Evolutionary conservation across 2,888 invertebrate genomes (phyloP), one percentile per base, ranked within the genome.

Genomic region (Archaeoteleia sp.): DNA sequence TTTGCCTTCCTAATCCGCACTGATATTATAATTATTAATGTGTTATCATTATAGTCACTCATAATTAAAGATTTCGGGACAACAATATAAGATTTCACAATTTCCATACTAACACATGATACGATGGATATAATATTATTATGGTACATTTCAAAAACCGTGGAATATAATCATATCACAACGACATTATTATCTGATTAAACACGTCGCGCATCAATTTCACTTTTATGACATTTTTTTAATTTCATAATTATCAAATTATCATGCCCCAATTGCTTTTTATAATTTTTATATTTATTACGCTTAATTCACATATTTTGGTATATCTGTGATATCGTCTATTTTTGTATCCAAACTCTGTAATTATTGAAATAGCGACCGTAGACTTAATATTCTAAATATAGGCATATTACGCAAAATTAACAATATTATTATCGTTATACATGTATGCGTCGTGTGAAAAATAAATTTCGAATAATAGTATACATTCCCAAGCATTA

Each of bases 381-480:
- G 45, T 51, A 55, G 63, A 63, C 39, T 51, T 63, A 57, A 45
- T 30, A 14, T 63, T 63, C 55, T 27, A 55, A 51, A 51, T 42
- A 10, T 45, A 63, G 39, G 54, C 42, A 40, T 54, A 43, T 37
- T 14, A 48, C 37, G 42, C 15, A 27, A 62, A 62, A 55, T 48
- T 8, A 62, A 49, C 5, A 23, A 7, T 23, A 27, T 45, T 53
- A 45, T 62, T 40, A 48, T 55, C 51, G 35, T 51, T 53, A 60
- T 51, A 60, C 45, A 14, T 61, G n/a, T 45, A 60, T 70, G 51
- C 49, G 35, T 71, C 60, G 54, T 74, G 73, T 71, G 71, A 77
- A 78, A 79, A 79, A 78, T 77, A 75, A 78, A 74, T 70, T 70
- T 71, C 15, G 45, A 71, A 68, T 13, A 20, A 32, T 23, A 37